phyloP scores from a whole-genome alignment of 53 echinoderm and acorn worm species.

The Paelopatides confundens region DNA sequence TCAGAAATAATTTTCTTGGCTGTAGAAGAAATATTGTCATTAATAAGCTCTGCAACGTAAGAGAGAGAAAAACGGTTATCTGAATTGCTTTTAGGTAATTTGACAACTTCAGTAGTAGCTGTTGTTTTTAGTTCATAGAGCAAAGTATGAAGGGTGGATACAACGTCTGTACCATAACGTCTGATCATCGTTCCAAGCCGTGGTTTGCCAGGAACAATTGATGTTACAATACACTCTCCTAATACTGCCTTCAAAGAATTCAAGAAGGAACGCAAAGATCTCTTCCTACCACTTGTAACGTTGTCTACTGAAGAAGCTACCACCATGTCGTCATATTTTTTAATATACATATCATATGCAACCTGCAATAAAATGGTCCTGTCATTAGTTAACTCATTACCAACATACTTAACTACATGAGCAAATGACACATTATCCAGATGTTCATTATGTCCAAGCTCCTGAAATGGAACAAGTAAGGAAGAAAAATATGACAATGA shows the following conservation, averaged over 20 bases:
- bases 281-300: constrained; percentile 12
- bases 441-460: neutral
- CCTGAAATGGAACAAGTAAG: neutral
- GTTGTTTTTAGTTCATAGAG: neutral
- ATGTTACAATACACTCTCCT: neutral
- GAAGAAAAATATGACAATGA: neutral
- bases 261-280: neutral
- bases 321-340: neutral
- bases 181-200: no score
- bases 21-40: neutral
- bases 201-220: neutral
- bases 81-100: neutral
- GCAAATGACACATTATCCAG: neutral
- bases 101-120: neutral
- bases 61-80: neutral
- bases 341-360: neutral
- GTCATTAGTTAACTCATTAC: neutral
- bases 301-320: neutral
- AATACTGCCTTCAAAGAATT: neutral
- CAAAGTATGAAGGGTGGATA: neutral
- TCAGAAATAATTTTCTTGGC: neutral
- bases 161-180: constrained; percentile 5
- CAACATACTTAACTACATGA: neutral
- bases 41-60: neutral
- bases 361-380: neutral